Base-by-base conservation (phyloP, 2,888 invertebrate species). In the Halocaridina rubra region DNA sequence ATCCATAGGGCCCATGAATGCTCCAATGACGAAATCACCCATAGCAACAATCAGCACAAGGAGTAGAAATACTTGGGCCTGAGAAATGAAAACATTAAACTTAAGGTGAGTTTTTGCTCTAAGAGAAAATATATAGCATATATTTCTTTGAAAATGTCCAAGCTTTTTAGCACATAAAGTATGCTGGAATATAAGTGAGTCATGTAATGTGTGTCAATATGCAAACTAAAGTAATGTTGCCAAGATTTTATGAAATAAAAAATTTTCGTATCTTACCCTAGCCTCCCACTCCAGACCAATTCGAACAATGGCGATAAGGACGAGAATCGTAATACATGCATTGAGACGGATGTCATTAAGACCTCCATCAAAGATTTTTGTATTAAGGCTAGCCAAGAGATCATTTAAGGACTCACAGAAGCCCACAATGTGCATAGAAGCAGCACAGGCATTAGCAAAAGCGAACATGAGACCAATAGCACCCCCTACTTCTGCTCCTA, bases 221-320 rank as follows among this genome's bases (percentile, higher is more conserved):
- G n/a, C n/a, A n/a, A n/a, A n/a, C n/a, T n/a, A n/a, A n/a, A n/a
- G n/a, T n/a, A n/a, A n/a, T n/a, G n/a, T n/a, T n/a, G n/a, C n/a
- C n/a, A n/a, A n/a, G n/a, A n/a, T n/a, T n/a, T n/a, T n/a, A n/a
- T n/a, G n/a, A n/a, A n/a, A n/a, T n/a, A n/a, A n/a, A n/a, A n/a
- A n/a, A n/a, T n/a, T n/a, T n/a, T n/a, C n/a, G n/a, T n/a, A n/a
- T n/a, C 94, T 89, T 91, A 93, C 95, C 92, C 98, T 97, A 0
- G 97, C 96, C 92, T 98, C 99, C 97, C 98, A 99, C 90, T 97
- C 97, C 95, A 98, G 96, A 61, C 98, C 98, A 1, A 97, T 94
- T 0, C 99, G 92, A 46, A 59, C 74, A 27, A 81, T 67, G 0
- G 53, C 59, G 46, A 81, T 64, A 5, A 81, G 81, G 0, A 96